These are phyloP conservation scores for Brachyrhaphis roseni DNA, from an alignment of 2,797 vertebrate species.

Conservation along the genomic window DNA sequence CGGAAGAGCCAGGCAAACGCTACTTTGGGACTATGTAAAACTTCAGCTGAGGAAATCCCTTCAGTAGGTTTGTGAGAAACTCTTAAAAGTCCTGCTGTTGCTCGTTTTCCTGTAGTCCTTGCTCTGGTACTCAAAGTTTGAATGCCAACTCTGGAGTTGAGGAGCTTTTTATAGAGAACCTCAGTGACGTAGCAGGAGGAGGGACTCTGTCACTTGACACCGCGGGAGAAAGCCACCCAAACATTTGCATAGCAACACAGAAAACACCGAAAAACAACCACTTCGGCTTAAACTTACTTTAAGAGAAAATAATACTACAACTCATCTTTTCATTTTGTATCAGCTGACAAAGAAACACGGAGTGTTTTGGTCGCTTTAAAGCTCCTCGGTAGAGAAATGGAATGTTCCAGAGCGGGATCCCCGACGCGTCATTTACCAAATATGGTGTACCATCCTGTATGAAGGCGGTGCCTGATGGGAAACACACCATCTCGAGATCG, in stretches of 20 bases:
- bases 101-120: background rate
- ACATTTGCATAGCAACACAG: constrained; percentile 34
- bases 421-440: constrained; percentile 94
- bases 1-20: constrained; percentile 43
- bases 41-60: constrained; percentile 46
- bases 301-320: rapidly evolving
- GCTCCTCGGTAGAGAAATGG: constrained; percentile 43
- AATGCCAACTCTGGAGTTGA: constrained; percentile 46
- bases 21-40: background rate
- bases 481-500: constrained; percentile 61
- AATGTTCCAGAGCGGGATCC: constrained; percentile 87
- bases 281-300: rapidly evolving
- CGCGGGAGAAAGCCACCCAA: constrained; percentile 27
- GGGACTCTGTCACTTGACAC: background rate
- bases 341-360: background rate
- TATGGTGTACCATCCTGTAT: constrained; percentile 97
- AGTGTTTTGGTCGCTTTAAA: background rate
- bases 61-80: constrained; percentile 23
- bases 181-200: constrained; percentile 56
- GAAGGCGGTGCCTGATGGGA: constrained; percentile 80
- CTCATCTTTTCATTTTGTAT: rapidly evolving
- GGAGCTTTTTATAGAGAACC: constrained; percentile 54
- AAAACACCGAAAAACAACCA: background rate
- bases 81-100: constrained; percentile 12
- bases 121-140: constrained; percentile 61